Conservation (phyloP, 1,140 invertebrate genomes). For the Ceratina australensis region DNA sequence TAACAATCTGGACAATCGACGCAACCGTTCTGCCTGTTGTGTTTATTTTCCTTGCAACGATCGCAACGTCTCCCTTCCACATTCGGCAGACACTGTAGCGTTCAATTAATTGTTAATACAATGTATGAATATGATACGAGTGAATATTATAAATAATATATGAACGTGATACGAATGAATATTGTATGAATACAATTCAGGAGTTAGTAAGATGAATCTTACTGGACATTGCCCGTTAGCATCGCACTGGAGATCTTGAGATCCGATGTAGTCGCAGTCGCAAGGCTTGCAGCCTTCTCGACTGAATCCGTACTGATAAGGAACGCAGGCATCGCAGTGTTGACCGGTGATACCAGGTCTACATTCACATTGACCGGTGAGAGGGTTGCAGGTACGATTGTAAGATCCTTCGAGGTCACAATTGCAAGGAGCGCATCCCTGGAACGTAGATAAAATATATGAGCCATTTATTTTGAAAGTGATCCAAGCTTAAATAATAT, state of each 20-base stretch:
- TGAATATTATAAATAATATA: no score
- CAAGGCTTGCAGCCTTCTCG: slow-evolving; percentile 90
- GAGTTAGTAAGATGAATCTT: slow-evolving; percentile 59
- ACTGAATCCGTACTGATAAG: slow-evolving; percentile 94
- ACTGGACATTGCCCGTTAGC: slow-evolving; percentile 90
- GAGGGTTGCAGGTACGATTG: slow-evolving; percentile 89
- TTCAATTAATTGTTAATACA: background rate
- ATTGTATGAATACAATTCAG: background rate
- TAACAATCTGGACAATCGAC: slow-evolving; percentile 96
- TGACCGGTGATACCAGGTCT: slow-evolving; percentile 91
- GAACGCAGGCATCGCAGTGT: slow-evolving; percentile 91
- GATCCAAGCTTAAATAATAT: no score
- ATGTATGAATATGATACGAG: background rate
- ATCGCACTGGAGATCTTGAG: slow-evolving; percentile 90
- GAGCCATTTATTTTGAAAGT: no score
- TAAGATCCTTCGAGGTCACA: slow-evolving; percentile 92
- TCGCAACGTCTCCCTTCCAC: slow-evolving; percentile 95
- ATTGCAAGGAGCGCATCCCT: slow-evolving; percentile 91
- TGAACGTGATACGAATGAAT: no score
- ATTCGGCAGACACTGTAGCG: slow-evolving; percentile 88
- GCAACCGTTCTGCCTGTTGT: slow-evolving; percentile 91
- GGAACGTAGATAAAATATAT: slow-evolving; percentile 44
- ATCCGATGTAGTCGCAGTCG: slow-evolving; percentile 94
- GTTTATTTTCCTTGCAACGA: slow-evolving; percentile 95
- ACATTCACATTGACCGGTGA: slow-evolving; percentile 93